Percentiles rank a stretch among this genome's conserved stretches.
Conservation (phyloP, 2,113 vertebrate genomes). For the Pontoporia blainvillei region DNA sequence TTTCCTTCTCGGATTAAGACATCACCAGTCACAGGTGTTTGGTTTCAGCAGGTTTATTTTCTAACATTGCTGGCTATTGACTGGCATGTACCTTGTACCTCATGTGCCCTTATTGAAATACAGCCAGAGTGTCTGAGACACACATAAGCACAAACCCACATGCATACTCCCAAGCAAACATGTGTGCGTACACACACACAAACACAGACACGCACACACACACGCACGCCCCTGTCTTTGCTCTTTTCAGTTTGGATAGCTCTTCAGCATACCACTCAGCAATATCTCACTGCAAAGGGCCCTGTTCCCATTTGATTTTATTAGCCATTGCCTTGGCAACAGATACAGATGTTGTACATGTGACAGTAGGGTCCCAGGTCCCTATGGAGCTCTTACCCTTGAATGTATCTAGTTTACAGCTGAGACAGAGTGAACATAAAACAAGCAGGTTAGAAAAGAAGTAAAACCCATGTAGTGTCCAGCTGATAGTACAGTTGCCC, state of each 20-base stretch:
- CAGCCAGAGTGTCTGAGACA: neutral
- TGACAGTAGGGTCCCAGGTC: slow-evolving; percentile 37
- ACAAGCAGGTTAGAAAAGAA: slow-evolving; percentile 56
- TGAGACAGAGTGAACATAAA: slow-evolving; percentile 51
- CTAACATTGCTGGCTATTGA: neutral
- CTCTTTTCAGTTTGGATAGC: fast-evolving
- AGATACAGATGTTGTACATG: slow-evolving; percentile 47
- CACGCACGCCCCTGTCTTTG: neutral
- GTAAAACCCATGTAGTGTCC: neutral
- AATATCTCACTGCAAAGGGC: neutral
- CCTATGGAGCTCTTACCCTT: slow-evolving; percentile 67
- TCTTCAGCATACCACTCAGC: neutral
- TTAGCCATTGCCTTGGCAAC: slow-evolving; percentile 71
- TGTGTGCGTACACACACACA: neutral
- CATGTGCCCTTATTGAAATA: neutral
- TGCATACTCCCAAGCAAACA: neutral
- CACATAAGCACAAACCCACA: neutral
- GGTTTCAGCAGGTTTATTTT: slow-evolving; percentile 13
- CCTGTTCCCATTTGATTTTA: neutral
- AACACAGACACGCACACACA: too few relatives aligned
- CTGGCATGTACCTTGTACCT: neutral
- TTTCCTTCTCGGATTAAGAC: slow-evolving; percentile 54
- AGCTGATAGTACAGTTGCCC: neutral
- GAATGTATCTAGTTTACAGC: slow-evolving; percentile 69
- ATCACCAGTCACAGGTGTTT: neutral